Conservation (phyloP, 2,888 invertebrate genomes). For the Nephrotoma appendiculata region DNA sequence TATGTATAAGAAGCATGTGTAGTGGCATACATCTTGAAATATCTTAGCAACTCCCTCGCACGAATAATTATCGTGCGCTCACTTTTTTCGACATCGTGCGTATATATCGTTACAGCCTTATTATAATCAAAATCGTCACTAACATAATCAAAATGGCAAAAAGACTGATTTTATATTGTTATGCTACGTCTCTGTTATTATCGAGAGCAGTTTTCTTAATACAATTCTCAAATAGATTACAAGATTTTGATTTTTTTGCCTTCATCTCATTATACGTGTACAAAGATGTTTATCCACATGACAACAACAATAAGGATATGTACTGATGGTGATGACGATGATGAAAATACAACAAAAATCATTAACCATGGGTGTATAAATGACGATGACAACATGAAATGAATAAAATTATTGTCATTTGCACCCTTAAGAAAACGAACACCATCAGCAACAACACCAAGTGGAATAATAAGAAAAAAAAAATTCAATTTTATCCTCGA, state of each 20-base stretch:
- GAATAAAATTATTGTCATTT: background rate
- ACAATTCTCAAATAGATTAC: background rate
- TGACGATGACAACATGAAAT: background rate
- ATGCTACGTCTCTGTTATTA: background rate
- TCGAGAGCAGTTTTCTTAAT: background rate
- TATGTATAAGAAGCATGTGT: background rate
- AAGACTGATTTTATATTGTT: background rate
- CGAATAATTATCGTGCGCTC: background rate
- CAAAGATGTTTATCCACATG: background rate
- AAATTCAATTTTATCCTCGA: background rate
- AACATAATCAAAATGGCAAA: background rate
- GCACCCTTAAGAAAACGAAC: background rate
- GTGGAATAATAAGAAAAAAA: background rate
- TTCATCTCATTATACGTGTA: background rate
- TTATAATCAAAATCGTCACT: background rate
- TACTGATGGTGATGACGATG: background rate
- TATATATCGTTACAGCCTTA: background rate
- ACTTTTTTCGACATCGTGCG: background rate
- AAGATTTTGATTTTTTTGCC: background rate
- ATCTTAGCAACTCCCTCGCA: background rate
- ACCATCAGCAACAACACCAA: background rate
- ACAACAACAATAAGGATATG: background rate
- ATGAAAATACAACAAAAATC: background rate
- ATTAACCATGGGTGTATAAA: background rate
- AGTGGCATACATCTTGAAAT: background rate